phyloP scores from a whole-genome alignment of 1,140 invertebrate genomes.

The Conopomorpha cramerella region DNA sequence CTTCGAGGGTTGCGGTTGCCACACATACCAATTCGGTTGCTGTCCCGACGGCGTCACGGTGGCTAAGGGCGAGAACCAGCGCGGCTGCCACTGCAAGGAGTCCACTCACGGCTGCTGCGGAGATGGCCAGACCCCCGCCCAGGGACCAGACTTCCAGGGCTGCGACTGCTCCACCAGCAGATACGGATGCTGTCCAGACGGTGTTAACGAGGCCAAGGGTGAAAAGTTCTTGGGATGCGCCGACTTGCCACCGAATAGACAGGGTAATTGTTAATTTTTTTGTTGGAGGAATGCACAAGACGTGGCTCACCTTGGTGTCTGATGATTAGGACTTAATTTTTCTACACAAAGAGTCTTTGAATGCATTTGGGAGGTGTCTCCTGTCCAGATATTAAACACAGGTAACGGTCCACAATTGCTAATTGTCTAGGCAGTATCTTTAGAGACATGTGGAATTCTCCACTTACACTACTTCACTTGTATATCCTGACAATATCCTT shows the following conservation, averaged over 20 bases:
- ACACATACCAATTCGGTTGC: conserved; percentile 89
- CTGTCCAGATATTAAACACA: too few relatives aligned
- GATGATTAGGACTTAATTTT: too few relatives aligned
- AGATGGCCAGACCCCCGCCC: conserved; percentile 76
- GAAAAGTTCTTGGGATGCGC: conserved; percentile 83
- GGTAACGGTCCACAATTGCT: too few relatives aligned
- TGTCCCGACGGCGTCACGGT: conserved; percentile 87
- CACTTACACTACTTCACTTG: too few relatives aligned
- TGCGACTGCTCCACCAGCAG: conserved; percentile 80
- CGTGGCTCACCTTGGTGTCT: too few relatives aligned
- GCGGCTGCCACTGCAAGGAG: conserved; percentile 82
- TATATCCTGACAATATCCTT: too few relatives aligned
- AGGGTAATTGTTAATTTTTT: too few relatives aligned
- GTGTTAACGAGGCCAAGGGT: conserved; percentile 76
- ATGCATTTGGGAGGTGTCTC: too few relatives aligned
- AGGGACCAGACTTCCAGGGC: conserved; percentile 70
- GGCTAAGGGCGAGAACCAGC: conserved; percentile 75
- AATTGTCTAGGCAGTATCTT: too few relatives aligned
- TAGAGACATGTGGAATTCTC: too few relatives aligned
- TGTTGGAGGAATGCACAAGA: too few relatives aligned
- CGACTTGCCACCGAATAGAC: conserved; percentile 66
- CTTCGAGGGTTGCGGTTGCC: conserved; percentile 81
- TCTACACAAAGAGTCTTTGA: too few relatives aligned
- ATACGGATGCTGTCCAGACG: conserved; percentile 88
- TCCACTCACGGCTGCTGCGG: conserved; percentile 86